Base-by-base conservation (phyloP, 2,113 vertebrate species). In the Poecilia latipinna region DNA sequence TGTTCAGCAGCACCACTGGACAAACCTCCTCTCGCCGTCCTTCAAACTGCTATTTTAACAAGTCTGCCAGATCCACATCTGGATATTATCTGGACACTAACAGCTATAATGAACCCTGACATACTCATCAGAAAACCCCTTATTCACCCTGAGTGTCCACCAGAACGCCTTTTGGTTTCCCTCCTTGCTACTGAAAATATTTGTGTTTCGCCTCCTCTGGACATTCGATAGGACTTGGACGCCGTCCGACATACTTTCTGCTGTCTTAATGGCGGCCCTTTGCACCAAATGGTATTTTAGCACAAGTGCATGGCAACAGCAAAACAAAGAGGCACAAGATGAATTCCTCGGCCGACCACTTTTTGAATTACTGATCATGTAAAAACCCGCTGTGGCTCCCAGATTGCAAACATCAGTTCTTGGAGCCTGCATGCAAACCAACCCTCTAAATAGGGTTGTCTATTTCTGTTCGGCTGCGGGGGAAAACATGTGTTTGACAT, bases 331-430 rank as follows among this genome's bases (percentile, higher is more conserved):
- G 73, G 90, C 88, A 82, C 90, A 89, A 72, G 87, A 91, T 79
- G 91, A 91, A 94, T 95, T 95, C 93, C 90, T 94, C 82, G 78
- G 90, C 91, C 84, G 87, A 94, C 94, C 94, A 92, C 93, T 89
- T 93, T 92, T 91, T 93, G 94, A 94, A 94, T 95, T 94, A 95
- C 93, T 94, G 93, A 95, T 94, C 92, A 93, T 93, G 94, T 94
- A 94, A 94, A 95, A 95, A 94, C 90, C 94, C 91, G 4, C 93
- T 93, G 94, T 82, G 95, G 95, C 91, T 90, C 88, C 83, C 88
- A 95, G 95, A 95, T 95, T 95, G 95, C 95, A 95, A 95, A 94
- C 95, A 95, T 94, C 94, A 93, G 92, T 90, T 80, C 90, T 92
- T 90, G 89, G 90, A 94, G 92, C 87, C 92, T 89, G 91, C 88